Conservation (phyloP, 1,140 invertebrate species). For the Bradynema listronoti region DNA sequence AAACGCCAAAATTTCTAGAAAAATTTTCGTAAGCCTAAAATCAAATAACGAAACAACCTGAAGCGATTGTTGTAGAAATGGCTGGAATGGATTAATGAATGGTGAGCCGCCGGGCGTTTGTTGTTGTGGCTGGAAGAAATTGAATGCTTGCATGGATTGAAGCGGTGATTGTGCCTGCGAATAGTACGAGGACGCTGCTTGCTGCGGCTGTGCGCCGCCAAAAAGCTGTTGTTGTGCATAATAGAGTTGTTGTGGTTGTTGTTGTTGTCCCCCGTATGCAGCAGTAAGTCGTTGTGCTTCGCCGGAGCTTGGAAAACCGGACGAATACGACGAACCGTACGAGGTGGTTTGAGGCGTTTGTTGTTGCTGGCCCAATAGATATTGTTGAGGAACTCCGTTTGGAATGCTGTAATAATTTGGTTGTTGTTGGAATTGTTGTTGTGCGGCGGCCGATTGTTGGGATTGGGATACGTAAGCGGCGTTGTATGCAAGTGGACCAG, state of each 20-base stretch:
- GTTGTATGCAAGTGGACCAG: no score
- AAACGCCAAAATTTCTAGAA: background rate
- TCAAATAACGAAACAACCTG: background rate
- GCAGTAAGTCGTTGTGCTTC: slow-evolving; percentile 4
- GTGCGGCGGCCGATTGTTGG: no score
- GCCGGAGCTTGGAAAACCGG: slow-evolving; percentile 1
- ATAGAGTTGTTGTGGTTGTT: slow-evolving; percentile 7
- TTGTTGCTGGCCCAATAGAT: no score
- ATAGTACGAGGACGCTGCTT: slow-evolving; percentile 5
- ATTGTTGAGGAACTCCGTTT: no score
- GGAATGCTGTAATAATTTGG: no score
- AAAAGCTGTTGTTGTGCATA: slow-evolving; percentile 10
- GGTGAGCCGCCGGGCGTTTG: background rate
- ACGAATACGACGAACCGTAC: slow-evolving; percentile 1
- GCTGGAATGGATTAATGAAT: slow-evolving; percentile 46
- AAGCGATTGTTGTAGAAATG: slow-evolving; percentile 39
- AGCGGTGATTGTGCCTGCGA: slow-evolving; percentile 12
- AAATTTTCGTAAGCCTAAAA: background rate
- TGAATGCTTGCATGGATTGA: no score
- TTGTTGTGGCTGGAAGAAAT: no score
- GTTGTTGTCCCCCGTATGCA: background rate
- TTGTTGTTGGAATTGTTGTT: background rate
- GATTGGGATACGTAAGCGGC: no score
- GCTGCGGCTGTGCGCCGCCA: slow-evolving; percentile 16
- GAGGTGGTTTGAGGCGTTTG: background rate